Base-by-base conservation (phyloP, 2,888 invertebrate genomes). In the Cephus runcator region DNA sequence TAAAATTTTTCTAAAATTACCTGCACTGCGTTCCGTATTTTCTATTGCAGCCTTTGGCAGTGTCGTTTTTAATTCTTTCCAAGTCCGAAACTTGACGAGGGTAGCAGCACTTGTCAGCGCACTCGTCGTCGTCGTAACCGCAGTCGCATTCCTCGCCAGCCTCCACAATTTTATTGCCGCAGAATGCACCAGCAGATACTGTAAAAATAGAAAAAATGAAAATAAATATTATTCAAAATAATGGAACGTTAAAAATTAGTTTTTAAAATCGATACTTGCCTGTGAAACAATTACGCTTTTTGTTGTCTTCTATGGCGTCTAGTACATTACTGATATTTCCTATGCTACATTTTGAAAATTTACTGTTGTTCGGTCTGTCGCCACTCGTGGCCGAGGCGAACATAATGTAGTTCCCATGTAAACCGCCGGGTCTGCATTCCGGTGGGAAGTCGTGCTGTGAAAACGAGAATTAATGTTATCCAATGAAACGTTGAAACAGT, bases 301-400 rank as follows among this genome's bases (percentile, higher is more conserved):
- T 95, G 81, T 96, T 96, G 88, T 97, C 97, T 81, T 97, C 95
- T 69, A 99, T 96, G 1, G 98, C 98, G 90, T 98, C 97, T 34
- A 99, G 92, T 1, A 99, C 98, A 82, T 96, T 96, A 79, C 98
- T 98, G 88, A 99, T 98, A 92, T 99, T 99, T 81, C 97, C 96
- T 81, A 98, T 95, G 87, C 98, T 98, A 92, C 99, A 99, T 33
- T 95, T 94, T 0, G 98, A 98, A 93, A 99, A 99, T 90, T 97
- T 96, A 88, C 98, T 98, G 93, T 99, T 99, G 93, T 99, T 99
- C 12, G 97, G 97, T 77, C 98, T 95, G 93, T 99, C 99, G 76
- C 99, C 99, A 81, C 98, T 98, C 0, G 99, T 99, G 12, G 99
- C 99, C 75, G 98, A 98, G 30, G 99, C 98, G 92, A 99, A 99